phyloP scores from a whole-genome alignment of 2,113 vertebrate species.

The Acrocephalus arundinaceus region DNA sequence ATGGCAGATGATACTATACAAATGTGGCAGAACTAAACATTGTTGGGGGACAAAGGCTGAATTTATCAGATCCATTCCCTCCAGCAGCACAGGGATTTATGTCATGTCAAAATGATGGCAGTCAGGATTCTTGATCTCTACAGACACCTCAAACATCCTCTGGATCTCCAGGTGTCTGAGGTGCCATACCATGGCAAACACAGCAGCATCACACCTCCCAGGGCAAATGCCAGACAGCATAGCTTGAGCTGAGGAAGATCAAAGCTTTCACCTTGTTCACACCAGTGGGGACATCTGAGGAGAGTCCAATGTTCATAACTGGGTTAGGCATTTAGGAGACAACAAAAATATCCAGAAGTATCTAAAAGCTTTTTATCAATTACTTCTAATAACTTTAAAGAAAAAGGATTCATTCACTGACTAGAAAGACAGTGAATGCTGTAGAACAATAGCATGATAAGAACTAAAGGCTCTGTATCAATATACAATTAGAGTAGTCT shows the following conservation, averaged over 20 bases:
- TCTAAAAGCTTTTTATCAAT: neutral
- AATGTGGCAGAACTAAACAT: neutral
- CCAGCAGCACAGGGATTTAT: neutral
- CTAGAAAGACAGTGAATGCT: neutral
- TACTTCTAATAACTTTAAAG: neutral
- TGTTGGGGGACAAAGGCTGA: neutral
- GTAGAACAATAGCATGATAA: neutral
- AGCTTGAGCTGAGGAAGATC: neutral
- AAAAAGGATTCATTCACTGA: neutral
- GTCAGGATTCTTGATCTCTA: neutral
- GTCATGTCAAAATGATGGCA: rapidly evolving
- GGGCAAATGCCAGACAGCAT: neutral
- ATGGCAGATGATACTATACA: neutral
- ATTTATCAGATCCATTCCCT: neutral
- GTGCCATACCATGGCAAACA: neutral
- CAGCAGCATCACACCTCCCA: neutral
- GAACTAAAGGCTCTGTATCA: neutral
- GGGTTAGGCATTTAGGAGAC: neutral
- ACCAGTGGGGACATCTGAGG: neutral
- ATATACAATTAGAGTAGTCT: neutral
- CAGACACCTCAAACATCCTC: neutral
- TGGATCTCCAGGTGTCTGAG: neutral
- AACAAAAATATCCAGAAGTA: neutral
- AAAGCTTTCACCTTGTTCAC: neutral
- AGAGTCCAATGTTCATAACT: neutral